Percentiles rank a stretch among this genome's conserved stretches.
Conservation (phyloP, 1,140 invertebrate genomes). For the Polypedilum vanderplanki region DNA sequence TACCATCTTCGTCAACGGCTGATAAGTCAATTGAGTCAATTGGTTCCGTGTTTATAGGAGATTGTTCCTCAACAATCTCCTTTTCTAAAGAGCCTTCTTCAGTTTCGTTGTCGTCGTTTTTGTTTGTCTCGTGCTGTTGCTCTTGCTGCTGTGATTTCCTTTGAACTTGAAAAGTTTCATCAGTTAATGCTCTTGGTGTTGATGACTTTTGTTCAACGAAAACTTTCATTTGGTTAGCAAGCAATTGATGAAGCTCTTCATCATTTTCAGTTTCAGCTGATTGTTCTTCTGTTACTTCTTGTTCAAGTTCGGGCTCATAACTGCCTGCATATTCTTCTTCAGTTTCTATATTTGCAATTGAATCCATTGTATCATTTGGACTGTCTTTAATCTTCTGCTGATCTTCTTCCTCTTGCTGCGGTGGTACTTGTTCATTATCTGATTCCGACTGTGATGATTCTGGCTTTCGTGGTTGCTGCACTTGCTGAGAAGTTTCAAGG, state of each 20-base stretch:
- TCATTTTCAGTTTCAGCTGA: slow-evolving; percentile 2
- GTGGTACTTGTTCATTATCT: not conserved
- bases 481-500: not conserved
- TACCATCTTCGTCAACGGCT: not conserved
- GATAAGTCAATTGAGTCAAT: not conserved
- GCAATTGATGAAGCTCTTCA: not conserved
- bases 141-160: not conserved
- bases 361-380: slow-evolving; percentile 17
- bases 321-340: not conserved
- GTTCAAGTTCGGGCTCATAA: not conserved
- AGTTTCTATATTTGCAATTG: slow-evolving; percentile 24
- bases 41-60: not conserved
- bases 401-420: not conserved
- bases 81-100: not conserved
- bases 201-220: not conserved
- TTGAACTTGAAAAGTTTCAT: slow-evolving; percentile 8
- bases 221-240: slow-evolving; percentile 16
- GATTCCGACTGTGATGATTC: not conserved
- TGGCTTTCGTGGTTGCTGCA: not conserved
- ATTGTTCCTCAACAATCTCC: not conserved
- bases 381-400: not conserved
- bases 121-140: not conserved
- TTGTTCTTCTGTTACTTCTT: not conserved
- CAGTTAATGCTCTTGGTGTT: not conserved
- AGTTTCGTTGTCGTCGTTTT: not conserved